Percentiles rank a stretch among this genome's conserved stretches.
Evolutionary conservation across 2,113 vertebrate species (phyloP).

Genomic region (Tragelaphus strepsiceros): DNA sequence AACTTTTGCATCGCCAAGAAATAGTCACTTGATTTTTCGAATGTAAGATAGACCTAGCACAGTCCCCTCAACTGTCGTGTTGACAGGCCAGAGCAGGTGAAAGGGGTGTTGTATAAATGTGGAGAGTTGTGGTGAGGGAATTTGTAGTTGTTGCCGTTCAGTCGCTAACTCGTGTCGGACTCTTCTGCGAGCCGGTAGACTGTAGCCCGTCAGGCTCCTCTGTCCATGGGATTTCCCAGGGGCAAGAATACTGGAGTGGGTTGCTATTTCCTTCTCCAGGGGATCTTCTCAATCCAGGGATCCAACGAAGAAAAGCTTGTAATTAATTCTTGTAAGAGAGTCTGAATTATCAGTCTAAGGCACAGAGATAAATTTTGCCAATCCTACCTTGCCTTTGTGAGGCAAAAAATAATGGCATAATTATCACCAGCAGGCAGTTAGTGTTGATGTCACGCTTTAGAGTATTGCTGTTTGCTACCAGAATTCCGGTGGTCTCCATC

Average conservation of each 20-base stretch:
- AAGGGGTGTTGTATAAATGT: background rate
- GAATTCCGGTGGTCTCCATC: background rate
- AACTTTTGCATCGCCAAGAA: background rate
- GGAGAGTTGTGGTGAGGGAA: background rate
- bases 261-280: background rate
- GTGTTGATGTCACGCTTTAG: background rate
- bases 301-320: background rate
- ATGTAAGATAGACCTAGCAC: background rate
- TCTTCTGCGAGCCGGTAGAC: background rate
- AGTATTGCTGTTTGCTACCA: background rate
- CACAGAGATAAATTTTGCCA: background rate
- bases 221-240: background rate
- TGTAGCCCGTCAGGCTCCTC: background rate
- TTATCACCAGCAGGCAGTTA: background rate
- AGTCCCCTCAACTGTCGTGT: background rate
- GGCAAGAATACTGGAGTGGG: background rate
- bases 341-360: background rate
- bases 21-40: fast-evolving
- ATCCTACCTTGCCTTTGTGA: background rate
- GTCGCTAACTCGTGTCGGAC: background rate
- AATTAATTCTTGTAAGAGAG: background rate
- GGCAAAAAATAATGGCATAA: background rate
- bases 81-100: background rate
- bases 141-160: background rate
- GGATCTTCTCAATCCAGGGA: background rate